Conservation (phyloP, 2,113 vertebrate genomes). For the Pachypanchax playfairii region DNA sequence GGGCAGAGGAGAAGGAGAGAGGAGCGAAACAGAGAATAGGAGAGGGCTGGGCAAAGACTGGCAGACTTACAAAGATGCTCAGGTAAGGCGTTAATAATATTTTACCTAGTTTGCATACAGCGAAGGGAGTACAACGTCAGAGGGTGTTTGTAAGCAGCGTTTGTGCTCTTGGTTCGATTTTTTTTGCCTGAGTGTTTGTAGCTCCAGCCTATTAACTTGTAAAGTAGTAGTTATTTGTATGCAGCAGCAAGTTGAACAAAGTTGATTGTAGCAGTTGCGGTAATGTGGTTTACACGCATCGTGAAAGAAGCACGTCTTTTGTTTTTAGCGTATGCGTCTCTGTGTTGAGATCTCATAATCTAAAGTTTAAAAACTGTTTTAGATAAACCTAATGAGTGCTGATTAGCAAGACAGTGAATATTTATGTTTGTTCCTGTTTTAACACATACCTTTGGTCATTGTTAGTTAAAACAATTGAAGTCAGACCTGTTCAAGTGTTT, state of each 20-base stretch:
- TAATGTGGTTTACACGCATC: conserved; percentile 16
- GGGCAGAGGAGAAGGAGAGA: conserved; percentile 72
- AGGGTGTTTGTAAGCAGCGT: conserved; percentile 4
- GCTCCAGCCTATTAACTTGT: not conserved
- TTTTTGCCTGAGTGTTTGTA: not conserved
- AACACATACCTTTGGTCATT: conserved; percentile 7
- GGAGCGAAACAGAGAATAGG: conserved; percentile 62
- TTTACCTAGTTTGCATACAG: conserved; percentile 35
- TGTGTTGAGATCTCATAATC: conserved; percentile 25
- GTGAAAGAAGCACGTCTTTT: conserved; percentile 5
- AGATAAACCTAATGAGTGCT: not conserved
- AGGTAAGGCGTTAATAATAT: conserved; percentile 77
- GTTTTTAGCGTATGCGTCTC: not conserved
- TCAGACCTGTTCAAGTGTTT: conserved; percentile 55
- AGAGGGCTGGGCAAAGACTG: conserved; percentile 71
- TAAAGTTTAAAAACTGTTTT: conserved; percentile 9
- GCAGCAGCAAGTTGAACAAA: not conserved
- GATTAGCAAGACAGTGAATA: not conserved
- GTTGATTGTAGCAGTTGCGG: conserved; percentile 8
- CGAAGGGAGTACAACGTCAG: not conserved
- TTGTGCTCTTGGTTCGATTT: not conserved
- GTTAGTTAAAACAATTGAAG: conserved; percentile 19
- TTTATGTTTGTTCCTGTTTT: no score
- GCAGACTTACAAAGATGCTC: conserved; percentile 82
- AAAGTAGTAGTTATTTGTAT: conserved; percentile 1